Evolutionary conservation across 2,797 vertebrate species (phyloP).

Genomic region (Anguilla megastoma): DNA sequence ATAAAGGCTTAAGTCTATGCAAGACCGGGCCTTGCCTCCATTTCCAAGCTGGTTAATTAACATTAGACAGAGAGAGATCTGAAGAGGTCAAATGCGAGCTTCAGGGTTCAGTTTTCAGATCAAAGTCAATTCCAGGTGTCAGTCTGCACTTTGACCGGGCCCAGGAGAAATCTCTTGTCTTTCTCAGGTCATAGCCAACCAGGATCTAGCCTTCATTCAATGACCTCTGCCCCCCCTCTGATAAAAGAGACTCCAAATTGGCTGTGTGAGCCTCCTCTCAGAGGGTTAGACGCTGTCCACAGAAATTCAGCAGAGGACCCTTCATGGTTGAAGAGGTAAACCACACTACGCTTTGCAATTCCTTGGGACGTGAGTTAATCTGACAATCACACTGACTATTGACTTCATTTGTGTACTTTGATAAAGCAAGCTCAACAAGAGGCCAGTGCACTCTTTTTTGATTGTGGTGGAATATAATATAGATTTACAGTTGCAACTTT

Average conservation of each 20-base stretch:
- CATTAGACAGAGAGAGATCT: slow-evolving; percentile 2
- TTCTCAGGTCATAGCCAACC: neutral
- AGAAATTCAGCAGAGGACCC: neutral
- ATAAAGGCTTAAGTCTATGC: neutral
- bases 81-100: neutral
- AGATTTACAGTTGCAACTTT: neutral
- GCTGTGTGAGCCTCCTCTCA: neutral
- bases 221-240: slow-evolving; percentile 1
- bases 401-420: neutral
- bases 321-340: slow-evolving; percentile 7
- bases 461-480: neutral
- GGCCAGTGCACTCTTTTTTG: neutral
- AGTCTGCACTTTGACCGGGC: neutral
- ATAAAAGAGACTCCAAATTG: neutral
- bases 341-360: neutral
- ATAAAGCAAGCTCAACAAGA: neutral
- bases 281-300: neutral
- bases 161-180: slow-evolving; percentile 7
- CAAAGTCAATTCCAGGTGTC: slow-evolving; percentile 19
- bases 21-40: neutral
- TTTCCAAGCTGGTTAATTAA: neutral
- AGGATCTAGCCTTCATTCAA: neutral
- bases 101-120: slow-evolving; percentile 4
- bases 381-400: neutral
- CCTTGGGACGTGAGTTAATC: neutral